Evolutionary conservation across 1,140 invertebrate genomes (phyloP).

Genomic region (Pachypeltis micranthus): DNA sequence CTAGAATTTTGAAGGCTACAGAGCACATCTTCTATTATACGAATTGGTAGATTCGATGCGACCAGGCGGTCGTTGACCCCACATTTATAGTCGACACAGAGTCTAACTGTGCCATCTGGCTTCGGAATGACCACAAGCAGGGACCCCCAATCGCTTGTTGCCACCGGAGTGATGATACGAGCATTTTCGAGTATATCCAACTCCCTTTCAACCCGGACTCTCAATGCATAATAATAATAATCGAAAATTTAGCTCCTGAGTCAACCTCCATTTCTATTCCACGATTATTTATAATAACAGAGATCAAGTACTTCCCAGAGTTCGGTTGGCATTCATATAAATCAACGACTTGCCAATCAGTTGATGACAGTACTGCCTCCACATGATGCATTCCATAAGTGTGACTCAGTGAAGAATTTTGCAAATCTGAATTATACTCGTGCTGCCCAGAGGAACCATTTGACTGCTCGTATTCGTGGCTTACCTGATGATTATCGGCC

Average conservation of each 20-base stretch:
- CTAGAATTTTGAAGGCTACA: not conserved
- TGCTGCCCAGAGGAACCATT: not conserved
- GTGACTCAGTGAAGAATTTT: not conserved
- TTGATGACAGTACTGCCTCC: not conserved
- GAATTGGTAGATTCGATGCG: not conserved
- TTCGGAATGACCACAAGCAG: not conserved
- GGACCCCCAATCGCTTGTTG: not conserved
- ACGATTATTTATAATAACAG: not conserved
- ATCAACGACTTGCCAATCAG: not conserved
- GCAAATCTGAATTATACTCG: not conserved
- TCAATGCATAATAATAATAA: not conserved
- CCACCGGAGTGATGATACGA: not conserved
- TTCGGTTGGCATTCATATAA: not conserved
- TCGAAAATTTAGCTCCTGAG: not conserved
- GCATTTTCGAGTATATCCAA: too few relatives aligned
- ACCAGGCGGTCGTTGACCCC: not conserved
- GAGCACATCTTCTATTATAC: not conserved
- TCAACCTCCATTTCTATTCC: not conserved
- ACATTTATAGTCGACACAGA: not conserved
- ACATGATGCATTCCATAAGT: not conserved
- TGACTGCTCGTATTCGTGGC: too few relatives aligned
- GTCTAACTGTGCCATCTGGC: not conserved
- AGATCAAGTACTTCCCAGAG: not conserved
- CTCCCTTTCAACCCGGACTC: too few relatives aligned
- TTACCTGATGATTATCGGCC: not conserved